Conservation (phyloP, 1,140 invertebrate species). For the Anastatus disparis region DNA sequence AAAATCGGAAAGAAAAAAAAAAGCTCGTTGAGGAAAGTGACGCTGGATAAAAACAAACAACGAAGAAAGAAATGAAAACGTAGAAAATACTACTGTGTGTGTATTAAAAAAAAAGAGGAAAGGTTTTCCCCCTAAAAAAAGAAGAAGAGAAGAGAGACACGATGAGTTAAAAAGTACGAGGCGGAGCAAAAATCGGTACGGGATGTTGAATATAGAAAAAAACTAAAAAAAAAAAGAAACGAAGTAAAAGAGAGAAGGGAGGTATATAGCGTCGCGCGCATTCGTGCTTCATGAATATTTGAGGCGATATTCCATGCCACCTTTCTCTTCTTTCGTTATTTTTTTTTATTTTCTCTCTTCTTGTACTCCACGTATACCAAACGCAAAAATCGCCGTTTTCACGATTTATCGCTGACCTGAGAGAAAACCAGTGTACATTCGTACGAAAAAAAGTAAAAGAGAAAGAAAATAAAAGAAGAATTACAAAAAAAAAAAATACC, state of each 20-base stretch:
- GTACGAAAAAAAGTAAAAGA: neutral
- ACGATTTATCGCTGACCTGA: conserved; percentile 37
- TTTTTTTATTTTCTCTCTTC: too few species aligned
- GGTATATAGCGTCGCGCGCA: conserved; percentile 23
- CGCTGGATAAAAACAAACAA: conserved; percentile 32
- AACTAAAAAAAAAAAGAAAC: conserved; percentile 4
- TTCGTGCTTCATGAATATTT: conserved; percentile 42
- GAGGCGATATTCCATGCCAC: conserved; percentile 31
- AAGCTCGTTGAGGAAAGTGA: conserved; percentile 13
- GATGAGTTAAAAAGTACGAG: too few species aligned
- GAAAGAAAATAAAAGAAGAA: neutral
- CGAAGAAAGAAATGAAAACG: neutral
- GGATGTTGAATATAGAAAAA: conserved; percentile 37
- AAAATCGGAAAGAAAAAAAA: conserved; percentile 12
- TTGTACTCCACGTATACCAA: neutral
- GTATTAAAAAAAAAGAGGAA: conserved; percentile 21
- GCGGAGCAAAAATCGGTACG: conserved; percentile 18
- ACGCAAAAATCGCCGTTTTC: conserved; percentile 33
- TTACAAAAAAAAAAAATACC: neutral
- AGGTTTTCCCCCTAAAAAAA: too few species aligned
- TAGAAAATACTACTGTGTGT: neutral
- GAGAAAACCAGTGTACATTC: neutral
- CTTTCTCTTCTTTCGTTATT: conserved; percentile 19
- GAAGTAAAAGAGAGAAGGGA: conserved; percentile 30
- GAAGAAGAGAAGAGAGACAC: neutral